A percentile compares a stretch with the other conserved stretches of the same genome.
These are phyloP conservation scores for Phaonia tiefii DNA, from an alignment of 2,888 invertebrate species.

Conservation along the genomic window DNA sequence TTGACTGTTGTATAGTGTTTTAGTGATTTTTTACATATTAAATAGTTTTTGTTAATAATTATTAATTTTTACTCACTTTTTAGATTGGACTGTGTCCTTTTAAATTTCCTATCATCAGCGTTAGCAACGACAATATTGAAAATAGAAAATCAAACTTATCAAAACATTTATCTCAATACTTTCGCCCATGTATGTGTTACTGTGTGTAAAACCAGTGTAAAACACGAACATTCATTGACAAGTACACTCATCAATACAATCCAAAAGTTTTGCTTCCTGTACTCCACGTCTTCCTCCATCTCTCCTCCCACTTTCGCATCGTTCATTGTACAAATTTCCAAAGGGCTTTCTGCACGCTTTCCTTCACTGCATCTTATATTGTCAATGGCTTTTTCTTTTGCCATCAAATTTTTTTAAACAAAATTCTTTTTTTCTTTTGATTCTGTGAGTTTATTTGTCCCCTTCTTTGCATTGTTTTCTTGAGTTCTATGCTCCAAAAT, in stretches of 20 bases:
- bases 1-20: no score
- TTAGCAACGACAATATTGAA: no score
- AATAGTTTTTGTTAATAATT: no score
- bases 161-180: not conserved
- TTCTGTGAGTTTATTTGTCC: not conserved
- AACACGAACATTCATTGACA: constrained; percentile 57
- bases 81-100: no score
- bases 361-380: constrained; percentile 34
- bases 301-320: constrained; percentile 23
- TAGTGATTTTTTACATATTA: no score
- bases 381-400: constrained; percentile 38
- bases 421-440: not conserved
- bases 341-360: constrained; percentile 15
- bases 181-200: not conserved
- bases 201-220: constrained; percentile 55
- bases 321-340: constrained; percentile 37
- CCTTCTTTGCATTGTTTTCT: constrained; percentile 37
- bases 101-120: no score
- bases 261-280: not conserved
- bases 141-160: constrained; percentile 38
- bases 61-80: no score
- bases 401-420: constrained; percentile 13
- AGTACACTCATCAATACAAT: constrained; percentile 48
- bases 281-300: not conserved
- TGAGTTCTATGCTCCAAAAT: not conserved